phyloP scores from a whole-genome alignment of 2,113 vertebrate species.

The Pseudopipra pipra region DNA sequence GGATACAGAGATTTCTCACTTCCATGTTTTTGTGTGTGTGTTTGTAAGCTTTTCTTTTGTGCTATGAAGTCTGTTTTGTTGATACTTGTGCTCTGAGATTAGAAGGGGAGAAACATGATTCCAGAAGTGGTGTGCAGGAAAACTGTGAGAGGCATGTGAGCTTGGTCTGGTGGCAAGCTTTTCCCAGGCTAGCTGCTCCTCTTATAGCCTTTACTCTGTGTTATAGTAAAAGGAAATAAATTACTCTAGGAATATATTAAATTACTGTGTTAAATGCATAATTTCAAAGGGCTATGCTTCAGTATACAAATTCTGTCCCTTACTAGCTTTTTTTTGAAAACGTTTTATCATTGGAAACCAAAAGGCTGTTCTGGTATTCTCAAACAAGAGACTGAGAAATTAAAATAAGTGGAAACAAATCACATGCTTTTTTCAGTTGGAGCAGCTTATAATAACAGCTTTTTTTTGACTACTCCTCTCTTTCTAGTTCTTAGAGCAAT shows the following conservation, averaged over 20 bases:
- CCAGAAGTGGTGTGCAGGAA: background rate
- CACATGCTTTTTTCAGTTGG: background rate
- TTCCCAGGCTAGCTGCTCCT: background rate
- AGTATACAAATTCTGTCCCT: background rate
- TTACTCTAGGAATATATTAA: background rate
- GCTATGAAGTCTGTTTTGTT: background rate
- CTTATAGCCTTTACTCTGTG: background rate
- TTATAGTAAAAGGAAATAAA: background rate
- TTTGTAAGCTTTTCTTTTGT: background rate
- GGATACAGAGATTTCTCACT: background rate
- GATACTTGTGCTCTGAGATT: background rate
- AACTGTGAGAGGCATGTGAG: rapidly evolving
- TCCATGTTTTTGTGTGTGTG: background rate
- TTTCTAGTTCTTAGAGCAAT: background rate
- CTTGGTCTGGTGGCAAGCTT: background rate
- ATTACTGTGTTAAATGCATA: background rate
- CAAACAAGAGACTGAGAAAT: background rate
- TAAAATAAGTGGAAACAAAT: background rate
- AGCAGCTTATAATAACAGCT: background rate
- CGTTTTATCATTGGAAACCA: background rate
- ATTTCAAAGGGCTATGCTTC: background rate
- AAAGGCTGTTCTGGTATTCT: background rate
- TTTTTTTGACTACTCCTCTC: background rate
- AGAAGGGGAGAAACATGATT: background rate
- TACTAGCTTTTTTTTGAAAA: background rate